Base-by-base conservation (phyloP, 1,140 invertebrate species). In the Polypedilum vanderplanki region DNA sequence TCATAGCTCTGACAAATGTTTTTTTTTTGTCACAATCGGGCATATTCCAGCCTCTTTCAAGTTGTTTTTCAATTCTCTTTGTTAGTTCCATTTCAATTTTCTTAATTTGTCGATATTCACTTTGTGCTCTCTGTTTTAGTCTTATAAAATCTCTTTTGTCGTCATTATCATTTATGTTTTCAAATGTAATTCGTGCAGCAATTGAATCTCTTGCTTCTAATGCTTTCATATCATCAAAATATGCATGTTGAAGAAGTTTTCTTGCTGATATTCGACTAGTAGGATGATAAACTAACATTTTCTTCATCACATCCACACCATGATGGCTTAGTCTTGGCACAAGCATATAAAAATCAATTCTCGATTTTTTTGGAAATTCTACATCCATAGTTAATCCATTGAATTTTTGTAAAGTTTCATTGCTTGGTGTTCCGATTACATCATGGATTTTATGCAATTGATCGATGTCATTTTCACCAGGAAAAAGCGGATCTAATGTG, bases 391-490 rank as follows among this genome's bases (percentile, higher is more conserved):
- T 77, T 85, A 33, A 33, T 33, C 24, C 83, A 40, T 81, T 80
- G 18, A 90, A 84, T 82, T 88, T 89, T 17, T 84, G 81, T 0
- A 89, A 77, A 3, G 89, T 76, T 78, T 81, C 79, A 7, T 81
- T 74, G 76, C 84, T 83, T 10, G 89, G 89, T 12, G 87, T 87
- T 10, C 90, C 90, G 41, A 90, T 78, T 40, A 90, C 80, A 17
- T 84, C 80, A 81, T 90, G 89, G 46, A 91, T 90, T 80, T 87
- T 87, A 5, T 85, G 80, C 41, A 91, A 85, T 80, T 90, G 89
- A 79, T 91, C 89, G 0, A 90, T 81, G 80, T 90, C 89, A 81
- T 89, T 89, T 0, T 82, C 83, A n/a, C 89, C 89, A 73, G 89
- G 88, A 83, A 91, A 90, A 12, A 91, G 78, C 2, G 89, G 89